Evolutionary conservation across 2,888 invertebrate species (phyloP).

Genomic region (Stenodera caucasica): DNA sequence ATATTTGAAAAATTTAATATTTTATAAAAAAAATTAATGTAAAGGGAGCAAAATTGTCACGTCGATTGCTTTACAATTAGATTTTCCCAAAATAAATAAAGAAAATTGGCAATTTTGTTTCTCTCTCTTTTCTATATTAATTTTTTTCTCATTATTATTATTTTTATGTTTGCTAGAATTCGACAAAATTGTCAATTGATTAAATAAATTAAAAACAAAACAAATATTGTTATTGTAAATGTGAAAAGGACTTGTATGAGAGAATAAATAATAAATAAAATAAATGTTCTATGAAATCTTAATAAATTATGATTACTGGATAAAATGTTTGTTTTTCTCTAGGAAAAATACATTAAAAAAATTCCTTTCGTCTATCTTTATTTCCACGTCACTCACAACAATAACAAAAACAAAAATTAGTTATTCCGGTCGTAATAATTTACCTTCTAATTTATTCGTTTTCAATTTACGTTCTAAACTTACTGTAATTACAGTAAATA

Average conservation of each 20-base stretch:
- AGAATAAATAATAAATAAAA: neutral
- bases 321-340: too few species aligned
- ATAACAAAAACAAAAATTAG: too few species aligned
- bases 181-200: conserved; percentile 1
- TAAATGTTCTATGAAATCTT: too few species aligned
- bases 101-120: conserved; percentile 7
- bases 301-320: too few species aligned
- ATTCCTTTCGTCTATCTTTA: too few species aligned
- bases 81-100: neutral
- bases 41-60: conserved; percentile 51
- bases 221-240: conserved; percentile 1
- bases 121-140: neutral
- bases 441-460: conserved; percentile 47
- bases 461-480: conserved; percentile 42
- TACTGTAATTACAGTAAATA: conserved; percentile 49
- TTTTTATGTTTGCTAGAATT: neutral
- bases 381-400: too few species aligned
- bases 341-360: too few species aligned
- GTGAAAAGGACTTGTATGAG: neutral
- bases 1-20: conserved; percentile 4
- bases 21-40: conserved; percentile 30
- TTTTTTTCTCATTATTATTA: too few species aligned
- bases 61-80: conserved; percentile 30
- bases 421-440: conserved; percentile 43
- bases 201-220: neutral